phyloP scores from a whole-genome alignment of 2,888 invertebrate genomes.

The Megamerina dolium region DNA sequence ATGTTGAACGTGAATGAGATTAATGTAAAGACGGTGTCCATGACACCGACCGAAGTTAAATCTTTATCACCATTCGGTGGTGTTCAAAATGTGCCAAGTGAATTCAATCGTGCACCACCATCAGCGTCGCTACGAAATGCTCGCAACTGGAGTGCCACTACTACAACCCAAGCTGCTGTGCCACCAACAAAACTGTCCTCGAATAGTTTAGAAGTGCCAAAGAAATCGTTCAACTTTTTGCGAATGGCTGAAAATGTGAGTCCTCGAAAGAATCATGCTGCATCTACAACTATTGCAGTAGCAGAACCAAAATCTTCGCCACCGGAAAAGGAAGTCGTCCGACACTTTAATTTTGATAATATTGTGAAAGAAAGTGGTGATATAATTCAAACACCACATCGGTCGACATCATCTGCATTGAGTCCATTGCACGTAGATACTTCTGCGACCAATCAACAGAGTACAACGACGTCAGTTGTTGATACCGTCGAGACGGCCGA shows the following conservation, averaged over 20 bases:
- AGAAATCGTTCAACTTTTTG: conserved; percentile 46
- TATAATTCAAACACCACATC: conserved; percentile 4
- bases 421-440: conserved; percentile 44
- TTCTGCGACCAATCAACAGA: conserved; percentile 7
- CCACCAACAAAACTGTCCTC: background rate
- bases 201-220: conserved; percentile 21
- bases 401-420: conserved; percentile 18
- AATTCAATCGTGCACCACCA: conserved; percentile 40
- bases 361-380: conserved; percentile 24
- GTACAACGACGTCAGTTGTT: conserved; percentile 5
- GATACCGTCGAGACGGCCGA: conserved; percentile 46
- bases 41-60: conserved; percentile 24
- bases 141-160: conserved; percentile 27
- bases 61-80: conserved; percentile 41
- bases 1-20: conserved; percentile 15
- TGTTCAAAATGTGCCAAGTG: conserved; percentile 40
- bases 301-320: conserved; percentile 18
- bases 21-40: conserved; percentile 6
- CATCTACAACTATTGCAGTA: background rate
- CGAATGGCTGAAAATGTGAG: conserved; percentile 48
- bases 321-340: conserved; percentile 33
- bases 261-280: conserved; percentile 29
- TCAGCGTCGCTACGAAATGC: conserved; percentile 36
- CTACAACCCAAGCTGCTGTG: conserved; percentile 4
- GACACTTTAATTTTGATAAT: conserved; percentile 43